A percentile compares a stretch with the other conserved stretches of the same genome.
These are phyloP conservation scores for Mya arenaria DNA, from an alignment of 1,140 invertebrate species.

Conservation along the genomic window DNA sequence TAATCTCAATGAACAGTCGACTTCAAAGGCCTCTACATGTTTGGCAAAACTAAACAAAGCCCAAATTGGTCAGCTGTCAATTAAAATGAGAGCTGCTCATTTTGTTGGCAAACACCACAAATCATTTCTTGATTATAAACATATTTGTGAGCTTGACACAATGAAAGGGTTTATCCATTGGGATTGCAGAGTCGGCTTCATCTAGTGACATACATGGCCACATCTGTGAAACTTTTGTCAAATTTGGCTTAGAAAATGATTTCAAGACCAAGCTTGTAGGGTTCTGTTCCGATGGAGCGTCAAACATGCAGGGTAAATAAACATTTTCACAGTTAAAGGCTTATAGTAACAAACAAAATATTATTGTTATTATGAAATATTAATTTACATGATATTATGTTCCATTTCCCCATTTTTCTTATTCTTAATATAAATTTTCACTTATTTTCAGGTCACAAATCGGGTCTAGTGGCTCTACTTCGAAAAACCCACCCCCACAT, in stretches of 20 bases:
- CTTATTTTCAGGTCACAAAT: slow-evolving; percentile 25
- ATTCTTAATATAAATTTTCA: slow-evolving; percentile 1
- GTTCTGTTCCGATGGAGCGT: slow-evolving; percentile 47
- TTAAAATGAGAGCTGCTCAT: slow-evolving; percentile 22
- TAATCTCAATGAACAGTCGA: not conserved
- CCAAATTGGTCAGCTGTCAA: not conserved
- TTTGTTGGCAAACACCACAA: slow-evolving; percentile 19
- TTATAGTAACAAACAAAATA: slow-evolving; percentile 1
- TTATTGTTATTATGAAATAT: slow-evolving; percentile 1
- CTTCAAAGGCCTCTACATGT: slow-evolving; percentile 2
- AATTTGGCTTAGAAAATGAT: not conserved
- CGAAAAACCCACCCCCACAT: slow-evolving; percentile 22
- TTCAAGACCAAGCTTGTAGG: slow-evolving; percentile 6
- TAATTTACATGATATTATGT: not conserved
- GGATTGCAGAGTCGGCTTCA: slow-evolving; percentile 4
- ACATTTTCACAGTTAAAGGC: not conserved
- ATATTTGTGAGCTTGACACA: slow-evolving; percentile 16
- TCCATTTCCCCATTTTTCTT: not conserved
- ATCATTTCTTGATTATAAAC: not conserved
- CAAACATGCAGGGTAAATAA: slow-evolving; percentile 40
- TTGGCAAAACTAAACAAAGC: slow-evolving; percentile 5
- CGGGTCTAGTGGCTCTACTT: slow-evolving; percentile 27
- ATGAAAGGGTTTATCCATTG: slow-evolving; percentile 36
- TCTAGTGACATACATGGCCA: not conserved
- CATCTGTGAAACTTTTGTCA: not conserved